Percentiles rank a stretch among this genome's conserved stretches.
These are phyloP conservation scores for Phenganax stokvisi DNA, from an alignment of 92 coral and sea anemone genomes.

Conservation along the genomic window DNA sequence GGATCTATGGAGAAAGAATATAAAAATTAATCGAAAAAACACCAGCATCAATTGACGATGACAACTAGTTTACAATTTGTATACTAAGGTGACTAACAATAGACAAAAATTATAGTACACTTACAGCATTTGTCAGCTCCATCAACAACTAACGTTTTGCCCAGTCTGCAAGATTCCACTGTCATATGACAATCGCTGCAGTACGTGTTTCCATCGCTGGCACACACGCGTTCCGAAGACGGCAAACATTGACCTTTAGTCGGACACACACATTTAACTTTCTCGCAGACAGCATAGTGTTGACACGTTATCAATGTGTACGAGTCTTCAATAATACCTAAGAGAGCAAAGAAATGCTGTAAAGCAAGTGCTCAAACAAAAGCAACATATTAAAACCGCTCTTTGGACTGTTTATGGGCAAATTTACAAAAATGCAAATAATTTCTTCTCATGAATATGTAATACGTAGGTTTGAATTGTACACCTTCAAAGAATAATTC, in stretches of 20 bases:
- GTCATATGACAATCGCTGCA: conserved; percentile 67
- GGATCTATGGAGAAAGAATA: conserved; percentile 1
- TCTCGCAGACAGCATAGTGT: conserved; percentile 68
- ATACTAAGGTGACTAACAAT: background rate
- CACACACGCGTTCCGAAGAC: conserved; percentile 58
- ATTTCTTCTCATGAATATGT: background rate
- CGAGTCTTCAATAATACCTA: conserved; percentile 32
- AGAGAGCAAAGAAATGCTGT: background rate
- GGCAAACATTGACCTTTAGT: conserved; percentile 54
- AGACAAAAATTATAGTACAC: background rate
- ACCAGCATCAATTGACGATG: too few species aligned
- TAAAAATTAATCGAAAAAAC: background rate
- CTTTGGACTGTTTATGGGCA: background rate
- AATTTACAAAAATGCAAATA: too few species aligned
- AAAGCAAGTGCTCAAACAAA: background rate
- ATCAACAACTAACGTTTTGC: conserved; percentile 28
- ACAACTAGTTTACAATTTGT: too few species aligned
- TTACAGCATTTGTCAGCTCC: conserved; percentile 38
- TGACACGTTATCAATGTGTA: conserved; percentile 28
- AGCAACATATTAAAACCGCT: background rate
- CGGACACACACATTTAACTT: conserved; percentile 83
- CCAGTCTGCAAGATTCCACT: conserved; percentile 60
- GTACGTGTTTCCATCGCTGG: conserved; percentile 58
- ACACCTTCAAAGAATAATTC: conserved; percentile 1
- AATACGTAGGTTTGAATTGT: background rate